phyloP scores from a whole-genome alignment of 2,113 vertebrate genomes.

The Vimba vimba region DNA sequence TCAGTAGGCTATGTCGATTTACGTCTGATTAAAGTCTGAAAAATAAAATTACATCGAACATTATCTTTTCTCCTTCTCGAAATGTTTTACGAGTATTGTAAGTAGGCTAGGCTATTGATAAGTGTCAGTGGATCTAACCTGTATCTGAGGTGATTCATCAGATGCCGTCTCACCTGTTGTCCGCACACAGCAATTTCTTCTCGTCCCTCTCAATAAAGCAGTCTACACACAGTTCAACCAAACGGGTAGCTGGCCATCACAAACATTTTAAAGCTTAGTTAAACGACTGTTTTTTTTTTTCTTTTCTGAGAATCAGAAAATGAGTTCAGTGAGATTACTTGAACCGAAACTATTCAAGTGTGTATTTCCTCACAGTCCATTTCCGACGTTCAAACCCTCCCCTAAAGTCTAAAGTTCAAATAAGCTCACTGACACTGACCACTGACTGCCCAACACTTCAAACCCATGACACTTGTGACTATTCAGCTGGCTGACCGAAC shows the following conservation, averaged over 20 bases:
- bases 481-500: background rate
- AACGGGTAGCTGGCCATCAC: background rate
- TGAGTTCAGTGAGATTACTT: background rate
- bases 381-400: conserved; percentile 1
- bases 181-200: background rate
- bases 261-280: background rate
- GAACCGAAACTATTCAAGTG: conserved; percentile 20
- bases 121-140: background rate
- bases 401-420: conserved; percentile 71
- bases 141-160: background rate
- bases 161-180: background rate
- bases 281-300: background rate
- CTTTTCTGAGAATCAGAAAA: background rate
- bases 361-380: background rate
- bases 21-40: background rate
- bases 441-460: conserved; percentile 20
- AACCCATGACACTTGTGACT: conserved; percentile 63
- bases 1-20: background rate
- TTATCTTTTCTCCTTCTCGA: background rate
- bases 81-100: background rate
- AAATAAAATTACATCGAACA: background rate
- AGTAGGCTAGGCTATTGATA: background rate
- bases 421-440: conserved; percentile 1
- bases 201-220: background rate
- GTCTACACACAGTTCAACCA: background rate